phyloP scores from a whole-genome alignment of 2,888 invertebrate genomes.

The Agrotis puta region DNA sequence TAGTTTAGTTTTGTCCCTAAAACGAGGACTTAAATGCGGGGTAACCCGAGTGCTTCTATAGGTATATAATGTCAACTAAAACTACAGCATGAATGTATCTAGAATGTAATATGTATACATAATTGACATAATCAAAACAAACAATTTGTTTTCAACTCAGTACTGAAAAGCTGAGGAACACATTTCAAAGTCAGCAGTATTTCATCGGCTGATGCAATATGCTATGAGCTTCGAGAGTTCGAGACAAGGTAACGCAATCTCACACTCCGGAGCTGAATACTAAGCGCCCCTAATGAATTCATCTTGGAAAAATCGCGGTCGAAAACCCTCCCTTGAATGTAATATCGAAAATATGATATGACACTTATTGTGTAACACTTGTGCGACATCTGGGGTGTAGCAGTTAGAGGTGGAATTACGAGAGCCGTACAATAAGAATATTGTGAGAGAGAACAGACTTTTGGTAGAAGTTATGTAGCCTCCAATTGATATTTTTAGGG shows the following conservation, averaged over 20 bases:
- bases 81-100: neutral
- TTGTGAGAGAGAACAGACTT: no score
- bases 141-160: slow-evolving; percentile 18
- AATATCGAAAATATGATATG: slow-evolving; percentile 70
- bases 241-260: slow-evolving; percentile 88
- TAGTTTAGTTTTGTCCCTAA: no score
- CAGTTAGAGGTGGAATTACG: neutral
- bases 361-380: slow-evolving; percentile 61
- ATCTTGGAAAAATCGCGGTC: slow-evolving; percentile 82
- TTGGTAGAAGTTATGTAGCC: no score
- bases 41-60: no score
- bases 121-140: slow-evolving; percentile 14
- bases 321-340: slow-evolving; percentile 68
- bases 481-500: no score
- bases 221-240: slow-evolving; percentile 81
- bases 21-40: no score
- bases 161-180: slow-evolving; percentile 32
- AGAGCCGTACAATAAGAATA: neutral
- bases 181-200: slow-evolving; percentile 59
- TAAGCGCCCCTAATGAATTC: slow-evolving; percentile 83
- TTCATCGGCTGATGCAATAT: slow-evolving; percentile 76
- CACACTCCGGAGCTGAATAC: slow-evolving; percentile 77
- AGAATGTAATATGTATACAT: neutral
- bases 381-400: slow-evolving; percentile 36
- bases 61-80: neutral